Percentiles rank a stretch among this genome's conserved stretches.
These are phyloP conservation scores for Tauraco erythrolophus DNA, from an alignment of 2,113 vertebrate species.

Conservation along the genomic window DNA sequence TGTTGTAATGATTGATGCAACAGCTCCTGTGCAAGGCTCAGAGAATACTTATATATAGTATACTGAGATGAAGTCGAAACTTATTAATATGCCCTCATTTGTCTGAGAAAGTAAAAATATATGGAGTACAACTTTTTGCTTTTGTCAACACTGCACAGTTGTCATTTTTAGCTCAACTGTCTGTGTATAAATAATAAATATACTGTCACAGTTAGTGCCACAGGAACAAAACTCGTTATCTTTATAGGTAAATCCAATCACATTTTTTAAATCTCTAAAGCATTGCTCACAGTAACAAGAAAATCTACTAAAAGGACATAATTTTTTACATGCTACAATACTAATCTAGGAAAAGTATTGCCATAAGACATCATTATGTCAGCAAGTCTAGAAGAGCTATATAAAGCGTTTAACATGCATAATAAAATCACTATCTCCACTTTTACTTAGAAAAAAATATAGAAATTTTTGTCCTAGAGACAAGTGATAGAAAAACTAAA, in stretches of 20 bases:
- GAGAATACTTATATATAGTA: background rate
- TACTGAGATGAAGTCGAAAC: background rate
- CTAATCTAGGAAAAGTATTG: background rate
- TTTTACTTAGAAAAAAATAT: background rate
- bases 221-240: background rate
- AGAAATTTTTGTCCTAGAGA: background rate
- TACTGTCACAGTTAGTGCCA: background rate
- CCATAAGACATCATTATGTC: slow-evolving; percentile 13
- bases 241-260: slow-evolving; percentile 1
- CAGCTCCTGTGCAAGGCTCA: background rate
- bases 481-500: background rate
- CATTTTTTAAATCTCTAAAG: slow-evolving; percentile 23
- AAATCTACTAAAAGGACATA: background rate
- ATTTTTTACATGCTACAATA: background rate
- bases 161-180: background rate
- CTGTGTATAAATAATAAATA: slow-evolving; percentile 23
- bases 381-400: background rate
- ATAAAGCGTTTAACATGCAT: background rate
- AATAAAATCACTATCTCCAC: background rate
- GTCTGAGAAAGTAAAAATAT: background rate
- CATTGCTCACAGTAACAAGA: background rate
- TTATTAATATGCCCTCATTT: background rate
- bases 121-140: background rate
- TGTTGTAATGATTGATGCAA: background rate
- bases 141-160: background rate